Evolutionary conservation across 2,797 vertebrate genomes (phyloP), one percentile per base, ranked within the genome.

Genomic region (Otolemur crassicaudatus): DNA sequence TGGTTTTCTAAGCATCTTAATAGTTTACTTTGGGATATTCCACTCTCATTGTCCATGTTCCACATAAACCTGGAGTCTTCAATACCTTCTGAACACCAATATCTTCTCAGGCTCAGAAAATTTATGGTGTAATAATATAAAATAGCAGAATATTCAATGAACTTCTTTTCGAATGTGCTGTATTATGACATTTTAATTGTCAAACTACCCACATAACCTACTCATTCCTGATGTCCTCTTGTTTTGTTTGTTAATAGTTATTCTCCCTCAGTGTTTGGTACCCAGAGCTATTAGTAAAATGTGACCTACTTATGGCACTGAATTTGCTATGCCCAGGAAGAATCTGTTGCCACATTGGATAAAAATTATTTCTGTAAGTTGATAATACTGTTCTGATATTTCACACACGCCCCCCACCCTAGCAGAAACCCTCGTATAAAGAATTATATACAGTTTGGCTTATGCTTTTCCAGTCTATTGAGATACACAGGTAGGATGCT

Each of bases 331-430:
- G 31, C 4, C 3, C 23, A 75, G 22, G 27, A 95, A 80, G 19
- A 31, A 75, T 37, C 65, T 40, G 12, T 83, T 82, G 65, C n/a
- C 65, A 75, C 12, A 75, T 22, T 43, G 25, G 53, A 17, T n/a
- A 75, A 82, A 77, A 92, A 72, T 53, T 84, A n/a, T 80, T 87
- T 22, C 49, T 53, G 34, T 73, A 93, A 86, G 27, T 69, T 70
- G 25, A 53, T 53, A 20, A 29, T 87, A 37, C 19, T 49, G 19
- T 69, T n/a, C 31, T 46, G 17, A 29, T 82, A 37, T 22, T 61
- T 16, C 16, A 53, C 49, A 53, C 14, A 22, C 9, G 25, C 12
- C 5, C 19, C 5, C 10, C 37, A 56, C 67, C 7, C 31, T 58
- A 34, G 3, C 40, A 86, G 31, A 19, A 63, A 82, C 25, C 16